Conservation (phyloP, 2,113 vertebrate species). For the Gambusia affinis region DNA sequence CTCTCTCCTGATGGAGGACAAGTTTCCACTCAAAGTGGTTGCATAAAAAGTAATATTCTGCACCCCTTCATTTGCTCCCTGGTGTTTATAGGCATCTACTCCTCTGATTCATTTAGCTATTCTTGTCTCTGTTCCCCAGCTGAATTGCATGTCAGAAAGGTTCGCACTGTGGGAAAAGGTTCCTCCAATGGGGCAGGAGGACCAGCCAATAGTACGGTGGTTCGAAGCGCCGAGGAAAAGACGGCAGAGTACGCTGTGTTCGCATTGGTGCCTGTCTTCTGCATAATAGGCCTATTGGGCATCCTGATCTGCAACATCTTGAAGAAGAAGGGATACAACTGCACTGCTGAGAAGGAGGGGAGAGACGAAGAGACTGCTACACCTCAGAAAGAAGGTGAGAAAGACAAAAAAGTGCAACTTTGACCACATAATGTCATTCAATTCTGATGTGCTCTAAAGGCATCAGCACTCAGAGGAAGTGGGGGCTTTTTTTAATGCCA, state of each 20-base stretch:
- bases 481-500: not conserved
- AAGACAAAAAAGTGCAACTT: not conserved
- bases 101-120: not conserved
- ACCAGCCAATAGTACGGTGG: constrained; percentile 76
- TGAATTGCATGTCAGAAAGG: constrained; percentile 38
- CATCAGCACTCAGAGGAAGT: not conserved
- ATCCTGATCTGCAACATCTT: constrained; percentile 94
- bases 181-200: constrained; percentile 27
- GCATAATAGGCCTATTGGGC: constrained; percentile 91
- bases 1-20: constrained; percentile 19
- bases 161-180: constrained; percentile 70
- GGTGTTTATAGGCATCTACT: not conserved
- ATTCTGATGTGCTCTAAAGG: constrained; percentile 4
- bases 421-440: constrained; percentile 18
- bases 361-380: constrained; percentile 69
- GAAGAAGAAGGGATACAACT: constrained; percentile 93
- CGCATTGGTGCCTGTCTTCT: constrained; percentile 92
- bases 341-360: constrained; percentile 86
- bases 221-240: constrained; percentile 80
- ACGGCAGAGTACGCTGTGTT: constrained; percentile 87
- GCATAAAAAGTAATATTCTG: constrained; percentile 59
- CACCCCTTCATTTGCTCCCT: not conserved
- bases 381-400: constrained; percentile 83
- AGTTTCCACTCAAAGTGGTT: constrained; percentile 45
- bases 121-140: not conserved